phyloP scores from a whole-genome alignment of 1,140 invertebrate genomes.

The Trachymyrmex cornetzi region DNA sequence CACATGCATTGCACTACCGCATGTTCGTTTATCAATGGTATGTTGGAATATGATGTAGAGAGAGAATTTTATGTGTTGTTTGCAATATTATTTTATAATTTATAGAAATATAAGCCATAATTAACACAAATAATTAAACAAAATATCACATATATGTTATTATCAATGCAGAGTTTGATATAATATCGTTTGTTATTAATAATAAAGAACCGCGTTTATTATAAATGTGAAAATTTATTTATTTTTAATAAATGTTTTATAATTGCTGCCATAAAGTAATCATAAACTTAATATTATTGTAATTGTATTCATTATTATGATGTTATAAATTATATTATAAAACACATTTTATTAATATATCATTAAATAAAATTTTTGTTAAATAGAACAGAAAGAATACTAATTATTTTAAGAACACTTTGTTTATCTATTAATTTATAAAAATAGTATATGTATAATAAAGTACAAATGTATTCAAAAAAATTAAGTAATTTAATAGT shows the following conservation, averaged over 20 bases:
- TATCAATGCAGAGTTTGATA: no score
- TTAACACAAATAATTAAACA: neutral
- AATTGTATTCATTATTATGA: neutral
- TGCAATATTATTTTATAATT: conserved; percentile 17
- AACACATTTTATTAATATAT: no score
- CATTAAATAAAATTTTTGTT: no score
- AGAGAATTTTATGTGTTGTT: neutral
- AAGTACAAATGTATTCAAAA: no score
- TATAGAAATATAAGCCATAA: neutral
- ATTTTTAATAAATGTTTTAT: neutral
- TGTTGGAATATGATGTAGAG: neutral
- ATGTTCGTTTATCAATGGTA: conserved; percentile 33
- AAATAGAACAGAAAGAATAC: no score
- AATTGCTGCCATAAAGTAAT: neutral
- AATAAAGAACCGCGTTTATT: no score
- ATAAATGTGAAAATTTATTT: neutral
- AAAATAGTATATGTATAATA: no score
- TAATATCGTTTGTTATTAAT: no score
- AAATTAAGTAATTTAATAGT: no score
- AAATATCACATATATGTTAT: neutral
- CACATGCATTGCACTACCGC: neutral
- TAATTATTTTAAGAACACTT: no score
- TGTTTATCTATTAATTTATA: no score
- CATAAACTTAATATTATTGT: neutral
- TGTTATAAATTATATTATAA: neutral